A percentile compares a stretch with the other conserved stretches of the same genome.
phyloP scores from a whole-genome alignment of 1,140 invertebrate genomes.

The Macrostomum lignano region DNA sequence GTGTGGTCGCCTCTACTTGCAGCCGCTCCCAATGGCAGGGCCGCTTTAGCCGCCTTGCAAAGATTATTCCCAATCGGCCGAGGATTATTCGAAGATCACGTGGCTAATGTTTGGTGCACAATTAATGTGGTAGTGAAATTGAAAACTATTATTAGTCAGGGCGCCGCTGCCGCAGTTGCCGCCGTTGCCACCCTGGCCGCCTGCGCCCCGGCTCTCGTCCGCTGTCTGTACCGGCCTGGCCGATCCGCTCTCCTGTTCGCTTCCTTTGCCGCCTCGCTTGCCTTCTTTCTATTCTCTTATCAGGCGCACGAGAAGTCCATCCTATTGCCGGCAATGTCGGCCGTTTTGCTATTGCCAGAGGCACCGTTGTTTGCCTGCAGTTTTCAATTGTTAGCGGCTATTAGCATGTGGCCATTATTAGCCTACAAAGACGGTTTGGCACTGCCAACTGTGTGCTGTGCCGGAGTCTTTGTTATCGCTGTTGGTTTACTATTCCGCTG shows the following conservation, averaged over 20 bases:
- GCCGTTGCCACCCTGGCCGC: conserved; percentile 22
- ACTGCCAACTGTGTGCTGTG: too few relatives aligned
- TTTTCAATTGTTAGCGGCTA: background rate
- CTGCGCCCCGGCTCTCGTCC: conserved; percentile 6
- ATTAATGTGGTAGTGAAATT: conserved; percentile 62
- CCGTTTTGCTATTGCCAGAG: conserved; percentile 7
- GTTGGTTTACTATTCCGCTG: too few relatives aligned
- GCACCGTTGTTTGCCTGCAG: background rate
- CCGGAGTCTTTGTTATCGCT: too few relatives aligned
- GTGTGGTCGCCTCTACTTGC: conserved; percentile 62
- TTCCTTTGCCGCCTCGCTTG: conserved; percentile 35
- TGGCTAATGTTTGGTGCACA: conserved; percentile 81
- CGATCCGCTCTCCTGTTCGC: background rate
- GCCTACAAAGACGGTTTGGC: too few relatives aligned
- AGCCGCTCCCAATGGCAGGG: conserved; percentile 18
- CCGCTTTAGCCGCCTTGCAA: conserved; percentile 37
- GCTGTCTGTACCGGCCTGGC: conserved; percentile 5
- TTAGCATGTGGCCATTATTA: conserved; percentile 4
- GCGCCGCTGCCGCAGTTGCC: conserved; percentile 7
- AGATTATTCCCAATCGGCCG: conserved; percentile 66
- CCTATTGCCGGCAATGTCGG: conserved; percentile 45
- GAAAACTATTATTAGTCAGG: conserved; percentile 14
- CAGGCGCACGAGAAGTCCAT: conserved; percentile 96
- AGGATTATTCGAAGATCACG: conserved; percentile 72
- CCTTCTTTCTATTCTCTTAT: conserved; percentile 82